Base-by-base conservation (phyloP, 2,888 invertebrate genomes). In the Drosophila pullipes region DNA sequence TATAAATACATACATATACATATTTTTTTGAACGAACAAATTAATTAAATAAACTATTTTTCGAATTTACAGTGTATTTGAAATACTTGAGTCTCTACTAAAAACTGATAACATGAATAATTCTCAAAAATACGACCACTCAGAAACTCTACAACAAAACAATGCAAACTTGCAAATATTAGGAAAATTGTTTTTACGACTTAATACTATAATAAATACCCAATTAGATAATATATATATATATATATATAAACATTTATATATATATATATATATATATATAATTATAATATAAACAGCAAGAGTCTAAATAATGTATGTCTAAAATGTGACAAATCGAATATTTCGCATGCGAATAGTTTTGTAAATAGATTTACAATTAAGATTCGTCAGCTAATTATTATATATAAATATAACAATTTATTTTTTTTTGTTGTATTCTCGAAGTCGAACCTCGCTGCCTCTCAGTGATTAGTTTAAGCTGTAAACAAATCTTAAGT, bases 401-500 rank as follows among this genome's bases (percentile, higher is more conserved):
- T 11, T 33, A 44, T 50, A 52, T 60, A 22, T n/a, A 60, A 28
- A 62, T n/a, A n/a, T 7, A 67, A 22, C 18, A 11, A 9, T 25
- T 30, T 30, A 4, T 22, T 25, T 53, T 39, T 47, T 30, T 58
- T 47, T 63, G 60, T 67, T 49, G 69, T 69, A 75, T 67, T 74
- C 62, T 81, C 72, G 73, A 92, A 91, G 71, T 71, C 66, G 76
- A 81, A 73, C 89, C 93, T 93, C 93, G 93, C 92, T 93, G 93
- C 90, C 91, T 93, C 93, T 92, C 92, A 92, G 91, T 89, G 88
- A 83, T 71, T 91, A 91, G 53, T 72, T 65, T 88, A 80, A 87
- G 84, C 54, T 71, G 65, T 71, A 61, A 73, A 66, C 55, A 70
- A 68, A 73, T 65, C 55, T 65, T 44, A 57, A 78, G 69, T 65